These are phyloP conservation scores for Labia minor DNA, from an alignment of 2,888 invertebrate species.

Conservation along the genomic window DNA sequence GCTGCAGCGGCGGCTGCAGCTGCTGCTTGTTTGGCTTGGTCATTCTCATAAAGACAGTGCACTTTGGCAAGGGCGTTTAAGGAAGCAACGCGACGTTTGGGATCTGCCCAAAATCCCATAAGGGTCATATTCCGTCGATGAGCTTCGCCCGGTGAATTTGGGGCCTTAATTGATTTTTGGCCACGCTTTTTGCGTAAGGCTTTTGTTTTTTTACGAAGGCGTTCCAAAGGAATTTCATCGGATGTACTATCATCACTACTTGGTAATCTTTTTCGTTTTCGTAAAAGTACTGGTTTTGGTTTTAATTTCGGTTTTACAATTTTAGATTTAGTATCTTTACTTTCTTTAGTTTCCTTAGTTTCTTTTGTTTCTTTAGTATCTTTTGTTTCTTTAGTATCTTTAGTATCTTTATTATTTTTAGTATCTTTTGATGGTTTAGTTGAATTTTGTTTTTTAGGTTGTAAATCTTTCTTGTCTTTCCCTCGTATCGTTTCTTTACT, in stretches of 20 bases:
- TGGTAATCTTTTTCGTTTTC: neutral
- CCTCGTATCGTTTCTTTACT: slow-evolving; percentile 18
- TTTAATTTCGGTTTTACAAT: too few relatives aligned
- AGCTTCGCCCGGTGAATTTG: neutral
- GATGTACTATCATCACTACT: slow-evolving; percentile 27
- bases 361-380: slow-evolving; percentile 23
- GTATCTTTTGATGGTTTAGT: slow-evolving; percentile 25
- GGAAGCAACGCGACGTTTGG: slow-evolving; percentile 76
- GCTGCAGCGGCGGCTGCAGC: slow-evolving; percentile 23
- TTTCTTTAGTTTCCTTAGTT: slow-evolving; percentile 20
- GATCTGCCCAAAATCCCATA: slow-evolving; percentile 61
- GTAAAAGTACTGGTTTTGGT: neutral
- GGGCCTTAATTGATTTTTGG: slow-evolving; percentile 26
- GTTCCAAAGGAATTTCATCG: slow-evolving; percentile 28
- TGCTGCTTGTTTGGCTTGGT: slow-evolving; percentile 33
- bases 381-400: slow-evolving; percentile 9
- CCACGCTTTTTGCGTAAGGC: slow-evolving; percentile 29
- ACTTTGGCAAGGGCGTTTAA: slow-evolving; percentile 82
- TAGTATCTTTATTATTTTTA: too few relatives aligned
- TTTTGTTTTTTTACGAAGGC: slow-evolving; percentile 25
- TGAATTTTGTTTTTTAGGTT: slow-evolving; percentile 21
- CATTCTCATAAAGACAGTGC: slow-evolving; percentile 82
- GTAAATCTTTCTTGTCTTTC: slow-evolving; percentile 22
- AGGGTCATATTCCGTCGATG: slow-evolving; percentile 43
- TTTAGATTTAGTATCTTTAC: slow-evolving; percentile 16